Evolutionary conservation across 2,888 invertebrate genomes (phyloP), one percentile per base, ranked within the genome.

Genomic region (Amphimallon solstitiale): DNA sequence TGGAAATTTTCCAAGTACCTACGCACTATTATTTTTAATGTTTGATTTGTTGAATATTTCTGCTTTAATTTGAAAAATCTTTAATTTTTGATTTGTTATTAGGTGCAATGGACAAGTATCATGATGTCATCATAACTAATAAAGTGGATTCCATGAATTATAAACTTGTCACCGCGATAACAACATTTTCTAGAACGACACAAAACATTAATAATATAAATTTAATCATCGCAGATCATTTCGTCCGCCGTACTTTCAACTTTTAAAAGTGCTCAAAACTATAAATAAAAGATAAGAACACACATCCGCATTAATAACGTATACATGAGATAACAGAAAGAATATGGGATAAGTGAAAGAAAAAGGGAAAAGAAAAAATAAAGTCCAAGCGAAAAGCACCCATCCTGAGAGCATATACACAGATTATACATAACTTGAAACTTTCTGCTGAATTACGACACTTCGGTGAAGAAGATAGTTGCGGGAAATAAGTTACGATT

Each of bases 371-470:
- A 23, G 38, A 43, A 17, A 40, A 56, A 40, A 40, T 19, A 56
- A 56, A 19, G 23, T 56, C 56, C 14, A 56, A 6, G 56, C 29
- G 56, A 21, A n/a, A n/a, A n/a, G 21, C 14, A 38, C 38, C 35
- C 46, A 45, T 40, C 45, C 52, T 45, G 34, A 17, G 59, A 35
- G 56, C 38, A 14, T 65, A 62, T 56, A 63, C 66, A 29, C 29
- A 9, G 29, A 29, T 63, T 45, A 63, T 48, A 66, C 66, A 66
- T 66, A 66, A 66, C 66, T 66, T 49, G 63, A 63, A 66, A 66
- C 63, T 66, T 66, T n/a, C n/a, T 66, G 34, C 59, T 66, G 66
- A 66, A 63, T 63, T 66, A 66, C 54, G 46, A 48, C 54, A 56
- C 66, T 66, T 66, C 5, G 23, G 2, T 29, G 29, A 9, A 63